Evolutionary conservation across 2,113 vertebrate species (phyloP), one percentile per base, ranked within the genome.

Genomic region (Rhinogobius similis): DNA sequence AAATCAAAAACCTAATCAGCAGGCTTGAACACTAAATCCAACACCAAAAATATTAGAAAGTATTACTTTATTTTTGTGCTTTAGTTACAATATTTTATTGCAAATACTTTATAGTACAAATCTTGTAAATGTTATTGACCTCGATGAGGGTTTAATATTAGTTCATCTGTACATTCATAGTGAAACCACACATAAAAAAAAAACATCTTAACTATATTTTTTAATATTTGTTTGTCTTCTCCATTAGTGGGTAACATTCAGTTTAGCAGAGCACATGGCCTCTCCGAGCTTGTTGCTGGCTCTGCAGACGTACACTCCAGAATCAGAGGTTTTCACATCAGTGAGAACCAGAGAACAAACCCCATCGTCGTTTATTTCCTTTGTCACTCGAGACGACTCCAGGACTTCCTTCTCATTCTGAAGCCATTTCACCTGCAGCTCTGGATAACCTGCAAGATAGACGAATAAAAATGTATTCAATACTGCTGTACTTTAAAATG

Each of bases 401-500:
- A 68, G 73, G 63, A 94, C 20, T 0, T 65, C 90, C 29, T 83
- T 55, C 1, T 84, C 73, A 1, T 88, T 63, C 16, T 87, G 81
- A 32, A 93, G 82, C 94, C 94, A 95, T 65, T 88, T 68, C 62
- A 94, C 90, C 46, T 92, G 75, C 0, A 92, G 92, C 61, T 88
- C 78, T 0, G 93, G 94, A 72, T 90, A 93, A 62, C 92, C 94
- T 95, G 11, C 24, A 20, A 66, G 53, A 5, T 8, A 56, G 5
- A 67, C 5, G 32, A 61, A 11, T 10, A 23, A 52, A 23, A 10
- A 50, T 2, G 10, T 11, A 23, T 53, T 53, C n/a, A 23, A 24
- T 5, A 13, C 50, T 53, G 50, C 13, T 44, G 41, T 16, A 44
- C 41, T 3, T 14, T 43, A 2, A 43, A 44, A 44, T 44, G 39